phyloP scores from a whole-genome alignment of 2,113 vertebrate genomes.

The Clupea harengus region DNA sequence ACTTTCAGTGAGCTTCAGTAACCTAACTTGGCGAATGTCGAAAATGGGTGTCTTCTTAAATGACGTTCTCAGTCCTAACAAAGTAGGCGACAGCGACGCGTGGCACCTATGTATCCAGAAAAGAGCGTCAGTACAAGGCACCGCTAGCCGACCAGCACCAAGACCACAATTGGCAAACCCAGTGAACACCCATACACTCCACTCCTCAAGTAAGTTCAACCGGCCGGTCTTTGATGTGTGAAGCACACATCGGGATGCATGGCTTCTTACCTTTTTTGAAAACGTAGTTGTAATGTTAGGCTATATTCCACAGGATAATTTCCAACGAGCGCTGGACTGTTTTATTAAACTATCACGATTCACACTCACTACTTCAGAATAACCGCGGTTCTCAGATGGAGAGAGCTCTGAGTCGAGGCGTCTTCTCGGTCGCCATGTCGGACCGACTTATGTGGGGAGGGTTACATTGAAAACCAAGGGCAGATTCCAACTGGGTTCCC shows the following conservation, averaged over 20 bases:
- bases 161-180: not conserved
- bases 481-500: slow-evolving; percentile 8
- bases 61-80: not conserved
- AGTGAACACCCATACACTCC: not conserved
- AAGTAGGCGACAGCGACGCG: slow-evolving; percentile 7
- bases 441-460: slow-evolving; percentile 21
- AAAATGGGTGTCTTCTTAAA: not conserved
- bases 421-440: slow-evolving; percentile 40
- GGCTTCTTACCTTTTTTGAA: not conserved
- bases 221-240: not conserved
- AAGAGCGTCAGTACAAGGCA: not conserved
- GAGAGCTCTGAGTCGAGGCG: slow-evolving; percentile 4
- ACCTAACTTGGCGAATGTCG: not conserved
- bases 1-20: not conserved
- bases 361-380: not conserved
- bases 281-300: not conserved
- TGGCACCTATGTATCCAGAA: not conserved
- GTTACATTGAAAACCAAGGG: slow-evolving; percentile 9
- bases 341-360: not conserved
- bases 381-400: not conserved
- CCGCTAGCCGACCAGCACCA: not conserved
- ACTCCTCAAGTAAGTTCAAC: not conserved
- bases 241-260: not conserved
- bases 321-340: not conserved
- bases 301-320: not conserved